These are phyloP conservation scores for Sander lucioperca DNA, from an alignment of 2,113 vertebrate genomes.

Conservation along the genomic window DNA sequence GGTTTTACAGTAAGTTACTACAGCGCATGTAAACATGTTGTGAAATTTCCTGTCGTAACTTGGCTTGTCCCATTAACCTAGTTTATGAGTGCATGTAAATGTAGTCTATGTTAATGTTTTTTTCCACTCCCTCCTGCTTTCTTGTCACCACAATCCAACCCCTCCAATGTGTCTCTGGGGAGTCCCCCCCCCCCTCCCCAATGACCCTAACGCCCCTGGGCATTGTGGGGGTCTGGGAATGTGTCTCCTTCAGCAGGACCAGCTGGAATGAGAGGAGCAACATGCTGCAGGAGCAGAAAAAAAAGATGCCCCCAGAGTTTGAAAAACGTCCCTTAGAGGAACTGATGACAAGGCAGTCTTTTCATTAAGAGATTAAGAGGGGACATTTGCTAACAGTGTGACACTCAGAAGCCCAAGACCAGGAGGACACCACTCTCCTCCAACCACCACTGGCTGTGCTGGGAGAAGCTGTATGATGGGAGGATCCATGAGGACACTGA, in stretches of 20 bases:
- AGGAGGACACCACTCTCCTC: neutral
- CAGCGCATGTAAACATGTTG: neutral
- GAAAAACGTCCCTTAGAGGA: neutral
- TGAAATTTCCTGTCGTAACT: neutral
- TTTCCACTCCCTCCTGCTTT: neutral
- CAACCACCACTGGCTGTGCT: neutral
- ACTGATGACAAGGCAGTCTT: slow-evolving; percentile 4
- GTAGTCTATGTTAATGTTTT: slow-evolving; percentile 25
- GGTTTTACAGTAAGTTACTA: neutral
- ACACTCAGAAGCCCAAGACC: neutral
- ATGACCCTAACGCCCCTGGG: slow-evolving; percentile 57
- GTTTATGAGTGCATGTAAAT: slow-evolving; percentile 27
- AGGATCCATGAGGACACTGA: neutral
- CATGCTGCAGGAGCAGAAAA: slow-evolving; percentile 37
- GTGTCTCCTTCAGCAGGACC: slow-evolving; percentile 71
- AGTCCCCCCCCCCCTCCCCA: slow-evolving; percentile 30
- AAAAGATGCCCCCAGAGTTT: slow-evolving; percentile 36
- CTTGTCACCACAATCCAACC: slow-evolving; percentile 16
- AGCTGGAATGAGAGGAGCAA: slow-evolving; percentile 65
- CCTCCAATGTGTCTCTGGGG: slow-evolving; percentile 39
- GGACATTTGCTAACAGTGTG: neutral
- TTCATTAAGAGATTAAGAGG: neutral
- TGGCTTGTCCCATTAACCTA: slow-evolving; percentile 5
- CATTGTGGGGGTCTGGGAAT: slow-evolving; percentile 78
- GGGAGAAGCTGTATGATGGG: neutral